Evolutionary conservation across 1,140 invertebrate species (phyloP), one percentile per base, ranked within the genome.

Genomic region (Scaptomyza montana): DNA sequence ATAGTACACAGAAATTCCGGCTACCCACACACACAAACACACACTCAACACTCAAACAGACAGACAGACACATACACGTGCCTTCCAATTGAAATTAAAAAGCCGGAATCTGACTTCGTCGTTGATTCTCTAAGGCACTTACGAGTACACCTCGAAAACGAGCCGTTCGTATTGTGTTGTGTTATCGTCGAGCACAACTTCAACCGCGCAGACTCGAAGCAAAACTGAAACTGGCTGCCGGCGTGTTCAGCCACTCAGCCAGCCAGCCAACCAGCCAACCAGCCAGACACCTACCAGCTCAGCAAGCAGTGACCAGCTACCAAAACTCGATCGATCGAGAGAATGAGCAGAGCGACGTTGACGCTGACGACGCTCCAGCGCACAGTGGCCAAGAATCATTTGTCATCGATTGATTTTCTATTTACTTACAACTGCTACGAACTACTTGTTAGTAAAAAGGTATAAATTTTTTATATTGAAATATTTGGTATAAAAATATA

Each of bases 281-380:
- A 25, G 53, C n/a, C 12, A 47, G 43, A 16, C 16, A 16, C 21
- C 54, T 41, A 45, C 21, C 43, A 49, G 63, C 53, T 6, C 39
- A 41, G 39, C 12, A 33, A 33, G 6, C 6, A 36, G 33, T 7
- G 39, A 57, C 28, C 36, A 63, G 59, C 80, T 67, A 79, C 76
- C 80, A 84, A 84, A 86, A 85, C 81, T 85, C 81, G 81, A 85
- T 85, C 77, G 80, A 69, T 79, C 63, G 80, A 80, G 80, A 85
- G 81, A 82, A 84, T 62, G 73, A 82, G 66, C 66, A 33, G 8
- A 36, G 66, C 72, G 54, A 19, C 49, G 67, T 45, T 28, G 43
- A 43, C 39, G 12, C 21, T 25, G 21, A n/a, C 12, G 33, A 36
- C 65, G 33, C 64, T 41, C 28, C 71, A 53, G 71, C 71, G 65